Evolutionary conservation across 2,888 invertebrate species (phyloP).

Genomic region (Keiferia lycopersicella): DNA sequence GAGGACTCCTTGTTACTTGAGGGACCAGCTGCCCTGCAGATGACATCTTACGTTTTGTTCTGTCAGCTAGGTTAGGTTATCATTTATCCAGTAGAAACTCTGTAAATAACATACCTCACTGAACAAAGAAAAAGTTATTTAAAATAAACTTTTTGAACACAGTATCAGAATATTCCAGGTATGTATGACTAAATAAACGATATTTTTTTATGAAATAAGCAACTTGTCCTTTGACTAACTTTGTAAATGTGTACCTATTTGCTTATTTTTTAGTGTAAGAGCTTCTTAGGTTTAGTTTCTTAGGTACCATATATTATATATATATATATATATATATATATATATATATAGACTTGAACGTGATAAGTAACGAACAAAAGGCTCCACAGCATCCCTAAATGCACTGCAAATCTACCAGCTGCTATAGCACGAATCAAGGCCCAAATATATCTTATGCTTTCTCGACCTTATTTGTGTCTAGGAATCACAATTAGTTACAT

Average conservation of each 20-base stretch:
- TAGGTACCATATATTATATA: too few relatives aligned
- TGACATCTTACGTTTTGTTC: conserved; percentile 51
- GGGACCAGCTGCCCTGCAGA: conserved; percentile 81
- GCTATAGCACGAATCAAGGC: neutral
- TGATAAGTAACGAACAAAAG: neutral
- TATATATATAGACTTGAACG: too few relatives aligned
- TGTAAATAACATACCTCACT: neutral
- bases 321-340: too few relatives aligned
- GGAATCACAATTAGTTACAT: neutral
- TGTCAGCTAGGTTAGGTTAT: neutral
- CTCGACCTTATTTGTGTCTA: neutral
- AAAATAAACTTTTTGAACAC: neutral
- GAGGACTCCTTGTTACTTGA: conserved; percentile 71
- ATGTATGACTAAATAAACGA: too few relatives aligned
- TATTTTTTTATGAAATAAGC: too few relatives aligned
- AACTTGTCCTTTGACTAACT: too few relatives aligned
- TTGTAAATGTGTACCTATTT: too few relatives aligned
- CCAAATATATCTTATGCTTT: neutral
- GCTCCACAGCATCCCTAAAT: neutral
- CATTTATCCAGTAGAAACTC: neutral
- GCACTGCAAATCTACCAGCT: neutral
- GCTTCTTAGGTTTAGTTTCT: too few relatives aligned
- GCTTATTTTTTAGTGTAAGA: too few relatives aligned
- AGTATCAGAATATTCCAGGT: too few relatives aligned
- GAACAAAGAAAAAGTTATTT: neutral